Conservation (phyloP, 2,113 vertebrate genomes). For the Glaucidium brasilianum region DNA sequence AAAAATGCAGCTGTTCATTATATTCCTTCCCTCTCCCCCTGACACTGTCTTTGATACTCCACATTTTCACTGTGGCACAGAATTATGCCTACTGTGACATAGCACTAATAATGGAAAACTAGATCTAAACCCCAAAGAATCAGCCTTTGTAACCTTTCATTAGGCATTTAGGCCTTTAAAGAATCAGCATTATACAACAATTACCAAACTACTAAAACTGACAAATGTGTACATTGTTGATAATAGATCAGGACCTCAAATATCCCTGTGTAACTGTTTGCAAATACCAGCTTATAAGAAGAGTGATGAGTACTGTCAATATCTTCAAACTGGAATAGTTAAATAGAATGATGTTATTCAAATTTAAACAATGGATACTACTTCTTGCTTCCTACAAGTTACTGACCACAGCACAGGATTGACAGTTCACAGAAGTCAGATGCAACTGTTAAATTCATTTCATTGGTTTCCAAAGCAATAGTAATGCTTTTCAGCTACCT, state of each 20-base stretch:
- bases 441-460: not conserved
- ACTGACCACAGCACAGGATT: not conserved
- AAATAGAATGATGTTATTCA: not conserved
- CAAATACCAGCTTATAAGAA: not conserved
- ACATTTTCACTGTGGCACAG: not conserved
- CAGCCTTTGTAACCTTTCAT: not conserved
- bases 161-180: not conserved
- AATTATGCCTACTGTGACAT: not conserved
- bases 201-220: not conserved
- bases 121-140: not conserved
- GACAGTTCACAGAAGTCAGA: not conserved
- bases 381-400: not conserved
- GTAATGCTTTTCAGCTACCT: not conserved
- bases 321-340: not conserved
- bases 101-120: not conserved
- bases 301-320: not conserved
- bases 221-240: not conserved
- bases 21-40: rapidly evolving
- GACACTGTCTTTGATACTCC: rapidly evolving
- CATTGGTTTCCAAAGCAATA: not conserved
- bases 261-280: not conserved
- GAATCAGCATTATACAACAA: not conserved
- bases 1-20: not conserved
- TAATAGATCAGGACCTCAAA: not conserved
- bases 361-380: not conserved